These are phyloP conservation scores for Desmodus rotundus DNA, from an alignment of 2,113 vertebrate genomes.

Conservation along the genomic window DNA sequence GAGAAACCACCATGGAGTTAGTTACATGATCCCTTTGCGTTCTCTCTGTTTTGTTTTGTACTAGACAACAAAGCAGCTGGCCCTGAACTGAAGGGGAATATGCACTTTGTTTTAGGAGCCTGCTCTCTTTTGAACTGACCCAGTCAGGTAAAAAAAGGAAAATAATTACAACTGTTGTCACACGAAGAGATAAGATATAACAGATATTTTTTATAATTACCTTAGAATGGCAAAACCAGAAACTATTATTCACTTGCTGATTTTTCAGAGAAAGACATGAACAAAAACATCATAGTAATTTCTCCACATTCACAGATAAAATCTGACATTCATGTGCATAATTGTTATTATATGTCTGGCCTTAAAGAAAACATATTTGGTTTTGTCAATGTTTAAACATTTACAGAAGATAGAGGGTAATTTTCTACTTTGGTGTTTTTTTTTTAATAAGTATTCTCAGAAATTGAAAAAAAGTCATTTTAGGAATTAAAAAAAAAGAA, in stretches of 20 bases:
- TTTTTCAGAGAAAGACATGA: neutral
- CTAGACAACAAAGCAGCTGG: neutral
- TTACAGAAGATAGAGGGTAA: neutral
- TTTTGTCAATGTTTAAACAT: neutral
- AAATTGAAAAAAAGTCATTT: conserved; percentile 8
- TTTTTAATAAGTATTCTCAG: neutral
- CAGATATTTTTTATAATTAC: conserved; percentile 15
- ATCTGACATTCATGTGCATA: neutral
- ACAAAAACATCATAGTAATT: neutral
- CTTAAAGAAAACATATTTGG: neutral
- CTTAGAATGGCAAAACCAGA: neutral
- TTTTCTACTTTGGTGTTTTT: neutral
- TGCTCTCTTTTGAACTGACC: neutral
- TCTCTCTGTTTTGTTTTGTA: conserved; percentile 41
- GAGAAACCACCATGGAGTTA: neutral
- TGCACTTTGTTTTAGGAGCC: neutral
- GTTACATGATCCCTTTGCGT: neutral
- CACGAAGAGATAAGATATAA: neutral
- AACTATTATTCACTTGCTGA: neutral
- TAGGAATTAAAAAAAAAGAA: neutral
- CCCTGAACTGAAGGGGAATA: neutral
- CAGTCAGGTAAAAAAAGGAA: neutral
- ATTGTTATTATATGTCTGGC: neutral
- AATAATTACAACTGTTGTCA: neutral
- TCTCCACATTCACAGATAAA: neutral